Conservation (phyloP, 2,113 vertebrate species). For the Rhinopomastus cyanomelas region DNA sequence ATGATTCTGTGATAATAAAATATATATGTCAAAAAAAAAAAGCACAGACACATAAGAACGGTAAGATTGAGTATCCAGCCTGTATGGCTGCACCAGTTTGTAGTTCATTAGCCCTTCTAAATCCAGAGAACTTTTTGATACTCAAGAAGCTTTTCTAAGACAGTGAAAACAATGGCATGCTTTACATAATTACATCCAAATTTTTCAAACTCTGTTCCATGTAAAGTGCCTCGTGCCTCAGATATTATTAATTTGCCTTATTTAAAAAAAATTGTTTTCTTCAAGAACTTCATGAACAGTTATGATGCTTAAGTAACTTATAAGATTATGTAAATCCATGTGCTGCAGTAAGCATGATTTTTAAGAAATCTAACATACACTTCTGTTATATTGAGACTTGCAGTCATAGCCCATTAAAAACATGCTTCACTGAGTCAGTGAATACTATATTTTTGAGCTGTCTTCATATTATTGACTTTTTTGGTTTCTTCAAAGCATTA, state of each 20-base stretch:
- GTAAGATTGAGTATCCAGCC: neutral
- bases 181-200: neutral
- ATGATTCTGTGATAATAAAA: neutral
- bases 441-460: slow-evolving; percentile 38
- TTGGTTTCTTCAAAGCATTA: slow-evolving; percentile 31
- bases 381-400: neutral
- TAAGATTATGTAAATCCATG: neutral
- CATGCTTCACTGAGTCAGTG: slow-evolving; percentile 12
- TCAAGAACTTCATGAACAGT: neutral
- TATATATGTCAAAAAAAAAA: too few relatives aligned
- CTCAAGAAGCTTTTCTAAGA: neutral
- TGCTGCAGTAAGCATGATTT: neutral
- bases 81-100: neutral
- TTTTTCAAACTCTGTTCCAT: neutral
- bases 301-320: neutral
- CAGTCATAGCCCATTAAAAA: neutral
- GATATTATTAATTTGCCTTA: neutral
- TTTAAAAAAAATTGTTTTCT: neutral
- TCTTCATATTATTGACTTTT: slow-evolving; percentile 33
- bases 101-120: neutral
- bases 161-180: too few relatives aligned
- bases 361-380: neutral
- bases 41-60: neutral
- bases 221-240: neutral
- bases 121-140: neutral